These are phyloP conservation scores for Limnodromus scolopaceus DNA, from an alignment of 2,797 vertebrate species.

Conservation along the genomic window DNA sequence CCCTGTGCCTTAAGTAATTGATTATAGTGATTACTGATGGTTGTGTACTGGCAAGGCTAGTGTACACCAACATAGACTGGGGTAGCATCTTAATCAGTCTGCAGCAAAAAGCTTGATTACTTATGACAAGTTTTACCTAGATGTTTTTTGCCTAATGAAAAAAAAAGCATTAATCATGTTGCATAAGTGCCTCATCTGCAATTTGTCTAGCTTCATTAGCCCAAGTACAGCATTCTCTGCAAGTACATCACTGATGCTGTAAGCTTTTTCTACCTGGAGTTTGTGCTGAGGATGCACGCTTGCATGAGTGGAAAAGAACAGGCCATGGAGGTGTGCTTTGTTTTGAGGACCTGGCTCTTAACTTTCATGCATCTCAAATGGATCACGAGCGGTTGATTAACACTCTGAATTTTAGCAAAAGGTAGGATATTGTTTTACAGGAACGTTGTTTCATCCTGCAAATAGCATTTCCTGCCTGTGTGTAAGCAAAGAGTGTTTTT, in stretches of 20 bases:
- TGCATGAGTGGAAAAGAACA: fast-evolving
- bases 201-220: background rate
- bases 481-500: background rate
- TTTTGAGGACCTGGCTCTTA: background rate
- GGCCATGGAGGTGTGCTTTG: background rate
- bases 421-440: background rate
- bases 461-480: background rate
- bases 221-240: background rate
- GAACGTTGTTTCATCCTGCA: fast-evolving
- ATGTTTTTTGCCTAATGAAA: background rate
- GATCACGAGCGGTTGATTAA: fast-evolving
- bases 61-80: too few species aligned
- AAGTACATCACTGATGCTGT: background rate
- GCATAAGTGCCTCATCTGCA: background rate
- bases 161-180: background rate
- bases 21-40: background rate
- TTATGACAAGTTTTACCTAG: background rate
- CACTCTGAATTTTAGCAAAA: background rate
- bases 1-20: background rate
- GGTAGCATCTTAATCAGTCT: background rate
- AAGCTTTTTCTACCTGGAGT: background rate
- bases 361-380: fast-evolving
- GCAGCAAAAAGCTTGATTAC: background rate
- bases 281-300: background rate
- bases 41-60: background rate